Evolutionary conservation across 2,113 vertebrate genomes (phyloP), one percentile per base, ranked within the genome.

Genomic region (Furnarius figulus): DNA sequence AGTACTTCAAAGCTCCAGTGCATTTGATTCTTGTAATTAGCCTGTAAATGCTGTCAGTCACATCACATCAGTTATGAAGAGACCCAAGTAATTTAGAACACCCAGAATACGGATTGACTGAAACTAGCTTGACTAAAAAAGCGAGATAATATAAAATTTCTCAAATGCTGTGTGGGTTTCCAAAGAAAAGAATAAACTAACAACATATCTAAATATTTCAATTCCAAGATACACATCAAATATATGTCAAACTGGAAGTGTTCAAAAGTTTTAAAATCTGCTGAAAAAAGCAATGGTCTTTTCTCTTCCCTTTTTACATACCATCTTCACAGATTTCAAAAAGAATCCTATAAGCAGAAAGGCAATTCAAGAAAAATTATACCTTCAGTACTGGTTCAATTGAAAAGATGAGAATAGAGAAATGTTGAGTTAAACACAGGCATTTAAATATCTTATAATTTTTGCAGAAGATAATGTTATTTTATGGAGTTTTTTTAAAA

Each of bases 401-500:
- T 53, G 68, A 56, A 94, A 93, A 87, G 9, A 31, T 62, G 28
- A 74, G 47, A 87, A 49, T 3, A 82, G 39, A 89, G 92, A 28
- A 96, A 66, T 3, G 6, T 3, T 56, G 15, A 87, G 39, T 59
- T 92, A 80, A 94, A 83, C 17, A 46, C 1, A 7, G 46, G 24
- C 61, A 92, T 85, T 84, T 87, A 84, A 93, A 85, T 50, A 92
- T 93, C 44, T 87, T 89, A 42, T 5, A 49, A 74, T 92, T 88
- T 79, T 65, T 9, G 10, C 6, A 63, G 31, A 71, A 87, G 39
- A 87, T 87, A 77, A 62, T 33, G 3, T 28, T 66, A 85, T 56
- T 93, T 96, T 71, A 89, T 76, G 17, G 58, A 97, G 92, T 96
- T 95, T 98, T 98, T 96, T 0, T 52, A 98, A 98, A 98, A 97